Evolutionary conservation across 2,888 invertebrate species (phyloP).

Genomic region (Torymus aiolomorphi): DNA sequence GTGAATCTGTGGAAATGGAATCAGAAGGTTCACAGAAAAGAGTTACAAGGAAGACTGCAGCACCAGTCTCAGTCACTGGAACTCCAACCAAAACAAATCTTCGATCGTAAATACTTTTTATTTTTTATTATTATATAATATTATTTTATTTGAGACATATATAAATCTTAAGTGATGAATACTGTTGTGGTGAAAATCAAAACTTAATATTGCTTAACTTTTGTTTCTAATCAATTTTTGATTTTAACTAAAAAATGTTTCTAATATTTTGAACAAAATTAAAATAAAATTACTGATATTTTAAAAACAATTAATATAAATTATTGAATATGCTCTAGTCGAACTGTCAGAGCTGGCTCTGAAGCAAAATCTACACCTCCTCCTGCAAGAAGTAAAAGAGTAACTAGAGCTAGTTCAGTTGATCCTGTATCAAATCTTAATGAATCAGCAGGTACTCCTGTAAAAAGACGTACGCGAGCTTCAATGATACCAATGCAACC

Average conservation of each 20-base stretch:
- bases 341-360: constrained; percentile 67
- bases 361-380: constrained; percentile 66
- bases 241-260: background rate
- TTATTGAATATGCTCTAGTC: constrained; percentile 46
- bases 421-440: constrained; percentile 60
- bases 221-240: background rate
- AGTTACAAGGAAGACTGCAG: constrained; percentile 37
- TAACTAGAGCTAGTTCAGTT: constrained; percentile 68
- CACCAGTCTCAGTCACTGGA: constrained; percentile 13
- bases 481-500: constrained; percentile 62
- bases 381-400: constrained; percentile 61
- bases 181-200: background rate
- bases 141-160: background rate
- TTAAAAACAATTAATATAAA: background rate
- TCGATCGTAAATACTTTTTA: constrained; percentile 53
- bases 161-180: background rate
- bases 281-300: background rate
- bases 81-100: constrained; percentile 49
- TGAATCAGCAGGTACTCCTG: constrained; percentile 56
- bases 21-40: constrained; percentile 36
- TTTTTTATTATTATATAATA: constrained; percentile 18
- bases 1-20: constrained; percentile 49
- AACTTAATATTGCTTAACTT: background rate
- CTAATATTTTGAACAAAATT: no score
- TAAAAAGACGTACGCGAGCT: constrained; percentile 60